phyloP scores from a whole-genome alignment of 2,113 vertebrate species.

The Etheostoma cragini region DNA sequence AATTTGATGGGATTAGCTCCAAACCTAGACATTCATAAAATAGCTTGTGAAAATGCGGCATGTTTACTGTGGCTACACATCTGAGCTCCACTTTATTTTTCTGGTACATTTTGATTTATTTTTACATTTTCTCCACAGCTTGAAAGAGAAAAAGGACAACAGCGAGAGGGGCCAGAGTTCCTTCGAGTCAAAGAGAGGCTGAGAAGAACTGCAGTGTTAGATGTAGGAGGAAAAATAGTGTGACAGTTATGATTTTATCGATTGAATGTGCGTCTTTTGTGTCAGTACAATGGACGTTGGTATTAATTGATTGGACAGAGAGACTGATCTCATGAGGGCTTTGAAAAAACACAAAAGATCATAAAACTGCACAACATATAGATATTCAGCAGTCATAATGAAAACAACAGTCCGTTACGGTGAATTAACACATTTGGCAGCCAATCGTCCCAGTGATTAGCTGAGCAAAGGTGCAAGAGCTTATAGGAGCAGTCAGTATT shows the following conservation, averaged over 20 bases:
- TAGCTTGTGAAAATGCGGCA: not conserved
- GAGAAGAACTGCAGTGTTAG: conserved; percentile 35
- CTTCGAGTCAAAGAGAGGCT: conserved; percentile 58
- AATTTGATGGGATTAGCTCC: not conserved
- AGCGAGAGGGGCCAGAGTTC: conserved; percentile 55
- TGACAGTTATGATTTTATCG: conserved; percentile 1
- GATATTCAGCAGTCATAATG: conserved; percentile 5
- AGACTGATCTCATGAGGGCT: not conserved
- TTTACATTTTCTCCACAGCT: conserved; percentile 20
- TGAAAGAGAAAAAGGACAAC: conserved; percentile 24
- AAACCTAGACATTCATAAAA: not conserved
- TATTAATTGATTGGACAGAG: not conserved
- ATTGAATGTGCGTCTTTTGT: not conserved
- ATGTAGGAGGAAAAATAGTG: conserved; percentile 24
- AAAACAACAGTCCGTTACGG: not conserved
- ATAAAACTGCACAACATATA: not conserved
- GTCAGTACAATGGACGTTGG: not conserved
- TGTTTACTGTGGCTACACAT: not conserved
- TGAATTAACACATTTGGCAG: not conserved
- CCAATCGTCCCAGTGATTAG: not conserved
- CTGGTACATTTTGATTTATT: not conserved
- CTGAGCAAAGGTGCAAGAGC: not conserved
- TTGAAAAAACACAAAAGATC: too few species aligned
- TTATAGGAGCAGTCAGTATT: too few species aligned
- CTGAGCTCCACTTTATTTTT: not conserved